Conservation (phyloP, 2,113 vertebrate species). For the Peucedramus taeniatus region DNA sequence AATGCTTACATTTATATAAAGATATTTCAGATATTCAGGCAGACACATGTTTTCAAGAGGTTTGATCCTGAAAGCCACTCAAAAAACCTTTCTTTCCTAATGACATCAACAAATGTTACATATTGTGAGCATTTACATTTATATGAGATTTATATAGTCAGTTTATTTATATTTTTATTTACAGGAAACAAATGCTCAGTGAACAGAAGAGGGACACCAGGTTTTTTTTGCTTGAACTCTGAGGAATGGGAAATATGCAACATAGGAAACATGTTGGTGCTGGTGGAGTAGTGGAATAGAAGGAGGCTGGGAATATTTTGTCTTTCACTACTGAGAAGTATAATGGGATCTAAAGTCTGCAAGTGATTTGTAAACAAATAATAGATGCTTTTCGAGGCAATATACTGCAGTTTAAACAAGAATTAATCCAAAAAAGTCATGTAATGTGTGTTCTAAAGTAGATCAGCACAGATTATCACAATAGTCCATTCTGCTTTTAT, state of each 20-base stretch:
- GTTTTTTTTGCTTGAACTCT: not conserved
- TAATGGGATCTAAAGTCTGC: slow-evolving; percentile 14
- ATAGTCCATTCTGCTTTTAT: slow-evolving; percentile 11
- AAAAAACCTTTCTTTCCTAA: not conserved
- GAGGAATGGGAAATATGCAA: not conserved
- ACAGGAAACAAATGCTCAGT: not conserved
- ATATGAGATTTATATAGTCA: not conserved
- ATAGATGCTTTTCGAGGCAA: slow-evolving; percentile 12
- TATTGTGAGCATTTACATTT: not conserved
- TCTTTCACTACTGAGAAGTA: not conserved
- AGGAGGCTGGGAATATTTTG: not conserved
- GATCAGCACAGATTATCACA: slow-evolving; percentile 54
- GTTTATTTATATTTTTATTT: not conserved
- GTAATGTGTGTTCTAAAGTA: slow-evolving; percentile 42
- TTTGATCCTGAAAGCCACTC: not conserved
- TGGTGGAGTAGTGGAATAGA: not conserved
- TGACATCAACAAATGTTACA: not conserved
- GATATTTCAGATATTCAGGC: not conserved
- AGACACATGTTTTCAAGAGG: not conserved
- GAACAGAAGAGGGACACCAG: not conserved
- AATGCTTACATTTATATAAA: not conserved
- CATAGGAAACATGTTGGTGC: not conserved
- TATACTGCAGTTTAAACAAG: slow-evolving; percentile 22
- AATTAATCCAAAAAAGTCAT: slow-evolving; percentile 41
- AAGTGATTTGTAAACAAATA: slow-evolving; percentile 31